Percentiles rank a stretch among this genome's conserved stretches.
Evolutionary conservation across 2,888 invertebrate genomes (phyloP).

Genomic region (Nematopogon swammerdamellus): DNA sequence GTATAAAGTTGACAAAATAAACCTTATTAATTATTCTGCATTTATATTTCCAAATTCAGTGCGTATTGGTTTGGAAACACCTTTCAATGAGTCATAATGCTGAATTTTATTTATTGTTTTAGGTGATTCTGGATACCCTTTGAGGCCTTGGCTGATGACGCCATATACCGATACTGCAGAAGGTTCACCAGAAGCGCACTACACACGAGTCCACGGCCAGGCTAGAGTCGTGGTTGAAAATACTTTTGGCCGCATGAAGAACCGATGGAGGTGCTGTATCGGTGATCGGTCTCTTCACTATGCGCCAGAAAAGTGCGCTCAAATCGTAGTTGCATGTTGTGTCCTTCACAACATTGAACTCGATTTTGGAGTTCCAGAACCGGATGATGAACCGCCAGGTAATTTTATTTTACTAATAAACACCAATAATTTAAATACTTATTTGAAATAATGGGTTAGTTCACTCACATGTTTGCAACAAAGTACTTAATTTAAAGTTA

Average conservation of each 20-base stretch:
- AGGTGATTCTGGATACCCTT: conserved; percentile 17
- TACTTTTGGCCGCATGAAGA: conserved; percentile 14
- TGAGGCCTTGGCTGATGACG: conserved; percentile 17
- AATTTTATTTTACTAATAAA: not conserved
- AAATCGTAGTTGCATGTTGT: conserved; percentile 16
- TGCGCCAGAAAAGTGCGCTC: conserved; percentile 13
- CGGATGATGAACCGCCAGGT: not conserved
- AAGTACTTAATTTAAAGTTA: too few relatives aligned
- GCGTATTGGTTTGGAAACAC: not conserved
- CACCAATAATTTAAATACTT: too few relatives aligned
- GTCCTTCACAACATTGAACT: conserved; percentile 15
- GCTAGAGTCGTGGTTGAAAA: conserved; percentile 14
- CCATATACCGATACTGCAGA: conserved; percentile 11
- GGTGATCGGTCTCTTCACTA: conserved; percentile 16
- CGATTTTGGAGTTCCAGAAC: conserved; percentile 1
- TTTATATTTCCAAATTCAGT: not conserved
- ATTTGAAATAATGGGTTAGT: too few relatives aligned
- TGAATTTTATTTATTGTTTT: conserved; percentile 4
- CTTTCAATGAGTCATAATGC: not conserved
- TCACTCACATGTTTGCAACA: too few relatives aligned
- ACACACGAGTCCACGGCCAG: conserved; percentile 9
- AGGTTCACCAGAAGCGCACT: conserved; percentile 10
- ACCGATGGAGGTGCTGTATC: conserved; percentile 15
- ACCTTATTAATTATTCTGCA: not conserved
- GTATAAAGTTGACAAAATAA: not conserved